A percentile compares a stretch with the other conserved stretches of the same genome.
Evolutionary conservation across 2,888 invertebrate species (phyloP).

Genomic region (Cataglyphis cursor): DNA sequence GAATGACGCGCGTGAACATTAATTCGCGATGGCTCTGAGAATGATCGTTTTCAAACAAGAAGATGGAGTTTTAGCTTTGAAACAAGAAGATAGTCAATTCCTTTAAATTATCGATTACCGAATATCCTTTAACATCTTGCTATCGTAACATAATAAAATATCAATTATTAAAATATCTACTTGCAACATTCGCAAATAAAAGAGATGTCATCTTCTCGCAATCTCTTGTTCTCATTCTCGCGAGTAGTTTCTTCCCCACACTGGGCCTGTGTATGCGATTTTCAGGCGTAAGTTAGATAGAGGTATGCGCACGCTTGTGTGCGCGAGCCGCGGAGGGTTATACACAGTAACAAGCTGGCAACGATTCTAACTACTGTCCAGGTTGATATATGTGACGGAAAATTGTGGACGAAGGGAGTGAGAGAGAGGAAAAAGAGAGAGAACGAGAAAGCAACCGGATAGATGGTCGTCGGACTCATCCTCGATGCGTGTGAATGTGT

Average conservation of each 20-base stretch:
- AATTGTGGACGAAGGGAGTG: constrained; percentile 83
- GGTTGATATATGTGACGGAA: constrained; percentile 86
- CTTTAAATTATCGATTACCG: background rate
- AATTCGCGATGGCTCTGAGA: constrained; percentile 44
- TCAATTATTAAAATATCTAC: background rate
- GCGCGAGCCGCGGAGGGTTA: constrained; percentile 68
- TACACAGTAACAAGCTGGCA: constrained; percentile 86
- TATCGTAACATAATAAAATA: background rate
- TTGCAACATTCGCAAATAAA: background rate
- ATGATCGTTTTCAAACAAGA: constrained; percentile 30
- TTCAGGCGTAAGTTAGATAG: constrained; percentile 65
- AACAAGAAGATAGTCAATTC: background rate
- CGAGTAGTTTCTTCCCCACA: constrained; percentile 58
- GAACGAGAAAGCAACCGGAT: constrained; percentile 52
- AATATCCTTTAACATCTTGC: too few species aligned
- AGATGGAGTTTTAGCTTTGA: background rate
- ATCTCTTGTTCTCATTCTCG: constrained; percentile 56
- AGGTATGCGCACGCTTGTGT: constrained; percentile 54
- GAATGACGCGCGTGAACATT: constrained; percentile 59
- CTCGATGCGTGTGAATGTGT: constrained; percentile 29
- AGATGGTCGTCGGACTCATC: constrained; percentile 20
- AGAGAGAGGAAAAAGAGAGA: constrained; percentile 53
- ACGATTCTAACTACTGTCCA: constrained; percentile 85
- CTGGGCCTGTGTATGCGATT: constrained; percentile 63
- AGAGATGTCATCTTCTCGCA: background rate